Base-by-base conservation (phyloP, 2,888 invertebrate species). In the Meganola albula region DNA sequence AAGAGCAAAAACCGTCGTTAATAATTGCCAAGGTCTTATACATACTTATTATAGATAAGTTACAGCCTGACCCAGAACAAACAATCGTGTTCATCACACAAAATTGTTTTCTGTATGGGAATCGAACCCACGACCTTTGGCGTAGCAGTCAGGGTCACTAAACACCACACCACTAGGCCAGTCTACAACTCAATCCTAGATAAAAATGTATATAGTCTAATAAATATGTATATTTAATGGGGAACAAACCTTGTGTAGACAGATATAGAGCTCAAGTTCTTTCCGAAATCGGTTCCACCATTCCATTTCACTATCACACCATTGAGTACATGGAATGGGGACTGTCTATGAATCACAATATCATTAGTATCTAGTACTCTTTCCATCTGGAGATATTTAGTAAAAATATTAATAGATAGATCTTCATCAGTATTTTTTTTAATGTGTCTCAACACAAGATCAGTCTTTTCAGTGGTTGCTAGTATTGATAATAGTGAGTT, bases 221-320 rank as follows among this genome's bases (percentile, higher is more conserved):
- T n/a, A n/a, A n/a, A n/a, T n/a, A n/a, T n/a, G n/a, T n/a, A n/a
- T n/a, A n/a, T n/a, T n/a, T n/a, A n/a, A 6, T 16, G 16, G 16
- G 16, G 16, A 16, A 5, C n/a, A n/a, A n/a, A 83, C 84, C 80
- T 74, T 43, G 74, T 61, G 37, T 72, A 61, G 4, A 76, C 58
- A 25, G 64, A 40, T 16, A 75, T 22, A 8, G 38, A 36, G 14
- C 48, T 38, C 8, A 38, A 38, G 33, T 50, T 33, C 30, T 30
- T 22, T 13, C 10, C 27, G 11, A 30, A 13, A 2, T 29, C 32
- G 8, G 41, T 28, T 12, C 37, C 38, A 13, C 53, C 47, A 20
- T 59, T 33, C 27, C 67, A 52, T 5, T 69, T 31, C 1, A 80
- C 24, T 68, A 77, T 65, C 1, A 71, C 34, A 1, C 84, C 79